Conservation (phyloP, 2,113 vertebrate genomes). For the Oxyruncus cristatus region DNA sequence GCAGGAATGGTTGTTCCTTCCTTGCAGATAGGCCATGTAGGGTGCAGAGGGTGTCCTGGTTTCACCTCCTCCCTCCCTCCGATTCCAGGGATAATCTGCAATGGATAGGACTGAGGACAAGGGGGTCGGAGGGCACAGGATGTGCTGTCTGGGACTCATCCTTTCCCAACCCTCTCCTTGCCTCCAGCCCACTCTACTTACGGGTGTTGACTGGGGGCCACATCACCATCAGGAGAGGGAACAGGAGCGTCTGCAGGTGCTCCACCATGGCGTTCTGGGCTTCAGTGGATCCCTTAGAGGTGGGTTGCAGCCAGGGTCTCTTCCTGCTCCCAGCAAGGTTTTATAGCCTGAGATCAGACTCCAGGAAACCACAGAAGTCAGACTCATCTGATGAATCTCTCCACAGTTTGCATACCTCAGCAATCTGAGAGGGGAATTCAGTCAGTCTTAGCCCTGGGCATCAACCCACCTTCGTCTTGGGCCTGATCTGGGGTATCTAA, state of each 20-base stretch:
- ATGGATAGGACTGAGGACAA: background rate
- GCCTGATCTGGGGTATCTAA: background rate
- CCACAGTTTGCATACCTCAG: slow-evolving; percentile 8
- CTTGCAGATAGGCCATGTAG: slow-evolving; percentile 14
- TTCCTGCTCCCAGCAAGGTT: background rate
- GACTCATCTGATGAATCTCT: slow-evolving; percentile 11
- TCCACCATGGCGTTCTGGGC: background rate
- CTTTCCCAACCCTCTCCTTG: background rate
- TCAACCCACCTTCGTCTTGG: background rate
- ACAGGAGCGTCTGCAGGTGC: background rate
- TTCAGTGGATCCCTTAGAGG: background rate
- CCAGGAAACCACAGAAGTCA: slow-evolving; percentile 55
- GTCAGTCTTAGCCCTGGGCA: background rate
- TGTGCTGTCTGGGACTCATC: fast-evolving
- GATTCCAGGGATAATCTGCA: background rate
- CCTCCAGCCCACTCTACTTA: background rate
- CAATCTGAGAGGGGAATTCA: slow-evolving; percentile 13
- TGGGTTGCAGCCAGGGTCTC: background rate
- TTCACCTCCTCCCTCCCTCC: background rate
- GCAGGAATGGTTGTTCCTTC: background rate
- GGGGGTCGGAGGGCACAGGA: fast-evolving
- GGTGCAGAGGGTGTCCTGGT: background rate
- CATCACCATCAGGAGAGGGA: background rate
- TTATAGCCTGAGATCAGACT: slow-evolving; percentile 46
- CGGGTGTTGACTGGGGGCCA: background rate